Evolutionary conservation across 2,888 invertebrate genomes (phyloP).

Genomic region (Chironomus riparius): DNA sequence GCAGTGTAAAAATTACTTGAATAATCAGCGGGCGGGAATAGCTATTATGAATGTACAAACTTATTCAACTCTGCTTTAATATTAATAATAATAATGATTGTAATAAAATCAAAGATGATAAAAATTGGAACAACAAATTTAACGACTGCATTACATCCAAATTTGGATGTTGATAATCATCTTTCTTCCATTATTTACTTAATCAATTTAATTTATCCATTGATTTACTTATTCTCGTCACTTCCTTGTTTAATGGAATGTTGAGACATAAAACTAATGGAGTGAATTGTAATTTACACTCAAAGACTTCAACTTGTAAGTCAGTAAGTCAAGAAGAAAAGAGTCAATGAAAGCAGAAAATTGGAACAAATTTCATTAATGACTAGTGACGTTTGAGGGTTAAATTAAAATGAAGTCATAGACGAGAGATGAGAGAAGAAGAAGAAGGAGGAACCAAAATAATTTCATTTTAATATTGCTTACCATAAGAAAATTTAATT

Average conservation of each 20-base stretch:
- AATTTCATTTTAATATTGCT: not conserved
- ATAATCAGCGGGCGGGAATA: too few relatives aligned
- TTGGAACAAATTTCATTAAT: not conserved
- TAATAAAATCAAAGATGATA: too few relatives aligned
- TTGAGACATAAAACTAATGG: not conserved
- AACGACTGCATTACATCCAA: too few relatives aligned
- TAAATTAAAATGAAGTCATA: not conserved
- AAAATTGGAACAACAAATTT: too few relatives aligned
- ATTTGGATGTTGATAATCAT: not conserved
- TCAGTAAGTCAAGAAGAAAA: too few relatives aligned
- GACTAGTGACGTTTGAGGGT: not conserved
- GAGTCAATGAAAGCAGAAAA: not conserved
- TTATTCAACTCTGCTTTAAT: too few relatives aligned
- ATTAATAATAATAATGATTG: too few relatives aligned
- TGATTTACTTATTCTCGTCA: not conserved
- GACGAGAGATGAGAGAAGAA: not conserved
- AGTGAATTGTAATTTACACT: not conserved
- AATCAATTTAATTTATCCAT: not conserved
- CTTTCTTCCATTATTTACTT: not conserved
- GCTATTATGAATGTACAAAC: too few relatives aligned
- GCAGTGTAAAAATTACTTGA: too few relatives aligned
- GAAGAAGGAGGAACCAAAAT: not conserved
- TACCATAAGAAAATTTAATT: not conserved
- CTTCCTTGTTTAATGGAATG: not conserved
- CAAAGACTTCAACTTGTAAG: too few relatives aligned